Percentiles rank a stretch among this genome's conserved stretches.
Evolutionary conservation across 2,113 vertebrate genomes (phyloP).

Genomic region (Vireo altiloquus): DNA sequence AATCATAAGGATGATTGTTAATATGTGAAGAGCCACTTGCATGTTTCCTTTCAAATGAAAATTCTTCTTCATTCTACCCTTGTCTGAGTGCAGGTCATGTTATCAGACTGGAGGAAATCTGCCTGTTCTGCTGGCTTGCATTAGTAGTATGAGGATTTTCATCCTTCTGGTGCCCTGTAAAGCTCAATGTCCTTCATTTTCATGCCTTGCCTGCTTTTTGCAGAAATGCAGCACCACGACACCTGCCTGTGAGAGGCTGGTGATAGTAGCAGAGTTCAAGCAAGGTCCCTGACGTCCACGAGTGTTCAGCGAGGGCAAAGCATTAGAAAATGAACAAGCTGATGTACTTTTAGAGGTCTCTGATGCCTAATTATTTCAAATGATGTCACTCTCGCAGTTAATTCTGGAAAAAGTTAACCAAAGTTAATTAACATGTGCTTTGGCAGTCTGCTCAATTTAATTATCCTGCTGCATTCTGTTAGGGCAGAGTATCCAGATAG

Average conservation of each 20-base stretch:
- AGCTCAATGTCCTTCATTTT: neutral
- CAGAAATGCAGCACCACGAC: neutral
- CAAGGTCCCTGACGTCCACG: neutral
- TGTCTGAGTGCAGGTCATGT: neutral
- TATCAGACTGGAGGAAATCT: neutral
- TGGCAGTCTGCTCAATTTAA: constrained; percentile 19
- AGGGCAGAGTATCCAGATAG: neutral
- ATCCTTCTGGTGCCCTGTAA: neutral
- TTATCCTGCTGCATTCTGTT: constrained; percentile 26
- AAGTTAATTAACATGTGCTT: constrained; percentile 41
- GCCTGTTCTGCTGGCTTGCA: neutral
- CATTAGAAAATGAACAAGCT: neutral
- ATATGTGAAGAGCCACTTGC: neutral
- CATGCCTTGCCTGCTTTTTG: neutral
- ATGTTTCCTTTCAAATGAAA: neutral
- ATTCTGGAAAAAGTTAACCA: constrained; percentile 3
- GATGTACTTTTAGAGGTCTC: constrained; percentile 32
- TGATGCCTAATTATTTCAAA: constrained; percentile 9
- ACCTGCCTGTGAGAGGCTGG: neutral
- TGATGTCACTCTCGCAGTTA: neutral
- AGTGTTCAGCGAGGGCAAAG: neutral
- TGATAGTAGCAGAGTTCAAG: neutral
- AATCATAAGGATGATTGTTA: neutral
- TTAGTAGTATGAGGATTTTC: neutral
- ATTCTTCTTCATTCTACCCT: neutral